These are phyloP conservation scores for Gonocerus acuteangulatus DNA, from an alignment of 2,888 invertebrate species.

Conservation along the genomic window DNA sequence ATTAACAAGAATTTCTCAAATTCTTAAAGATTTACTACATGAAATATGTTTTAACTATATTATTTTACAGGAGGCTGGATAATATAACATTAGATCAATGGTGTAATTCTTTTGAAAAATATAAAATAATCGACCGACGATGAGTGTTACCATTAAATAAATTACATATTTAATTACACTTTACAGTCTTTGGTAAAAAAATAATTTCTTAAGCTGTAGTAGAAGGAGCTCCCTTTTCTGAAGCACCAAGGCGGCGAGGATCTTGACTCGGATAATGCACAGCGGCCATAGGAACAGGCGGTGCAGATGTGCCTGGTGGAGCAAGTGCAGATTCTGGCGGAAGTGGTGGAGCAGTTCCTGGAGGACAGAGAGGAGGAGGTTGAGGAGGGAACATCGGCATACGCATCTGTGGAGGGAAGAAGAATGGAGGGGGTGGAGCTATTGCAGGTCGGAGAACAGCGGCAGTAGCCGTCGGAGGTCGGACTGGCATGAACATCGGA, in stretches of 20 bases:
- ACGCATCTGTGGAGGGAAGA: constrained; percentile 42
- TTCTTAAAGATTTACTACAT: too few relatives aligned
- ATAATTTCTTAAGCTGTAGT: constrained; percentile 4
- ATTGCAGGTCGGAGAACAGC: constrained; percentile 42
- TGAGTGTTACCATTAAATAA: too few relatives aligned
- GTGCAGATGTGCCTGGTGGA: constrained; percentile 46
- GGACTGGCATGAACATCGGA: constrained; percentile 41
- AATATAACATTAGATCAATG: too few relatives aligned
- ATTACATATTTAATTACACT: too few relatives aligned
- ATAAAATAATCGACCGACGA: too few relatives aligned
- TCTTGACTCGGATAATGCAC: constrained; percentile 96
- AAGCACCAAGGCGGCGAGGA: constrained; percentile 79
- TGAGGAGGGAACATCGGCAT: constrained; percentile 41
- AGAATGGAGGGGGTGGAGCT: constrained; percentile 42
- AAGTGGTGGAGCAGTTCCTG: constrained; percentile 38
- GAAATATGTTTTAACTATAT: too few relatives aligned
- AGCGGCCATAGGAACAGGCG: constrained; percentile 43
- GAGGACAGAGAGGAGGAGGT: constrained; percentile 37
- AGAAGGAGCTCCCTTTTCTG: constrained; percentile 28
- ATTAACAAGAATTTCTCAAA: too few relatives aligned
- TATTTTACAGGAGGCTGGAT: too few relatives aligned
- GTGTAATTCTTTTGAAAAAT: too few relatives aligned
- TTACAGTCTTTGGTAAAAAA: not conserved
- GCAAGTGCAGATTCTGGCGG: constrained; percentile 43
- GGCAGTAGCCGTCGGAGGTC: constrained; percentile 44